Evolutionary conservation across 1,140 invertebrate species (phyloP).

Genomic region (Lanistes nyassanus): DNA sequence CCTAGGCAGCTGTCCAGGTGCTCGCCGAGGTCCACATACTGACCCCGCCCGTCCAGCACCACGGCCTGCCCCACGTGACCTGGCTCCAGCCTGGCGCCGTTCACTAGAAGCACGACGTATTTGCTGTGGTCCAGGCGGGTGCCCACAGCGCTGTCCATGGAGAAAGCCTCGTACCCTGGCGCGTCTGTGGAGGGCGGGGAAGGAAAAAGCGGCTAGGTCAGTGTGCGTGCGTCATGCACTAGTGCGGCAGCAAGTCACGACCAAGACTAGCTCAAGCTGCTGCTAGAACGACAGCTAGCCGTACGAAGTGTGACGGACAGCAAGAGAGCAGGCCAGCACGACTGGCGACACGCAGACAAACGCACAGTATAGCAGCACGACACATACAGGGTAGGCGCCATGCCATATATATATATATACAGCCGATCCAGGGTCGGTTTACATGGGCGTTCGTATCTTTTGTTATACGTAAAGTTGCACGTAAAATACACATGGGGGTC

Average conservation of each 20-base stretch:
- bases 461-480: too few species aligned
- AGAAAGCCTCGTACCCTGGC: constrained; percentile 59
- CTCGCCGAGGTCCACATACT: constrained; percentile 58
- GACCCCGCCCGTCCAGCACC: constrained; percentile 48
- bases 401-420: too few species aligned
- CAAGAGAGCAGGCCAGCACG: too few species aligned
- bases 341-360: too few species aligned
- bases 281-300: not conserved
- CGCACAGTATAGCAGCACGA: too few species aligned
- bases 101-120: constrained; percentile 55
- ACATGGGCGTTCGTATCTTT: too few species aligned
- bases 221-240: constrained; percentile 13
- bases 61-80: constrained; percentile 57
- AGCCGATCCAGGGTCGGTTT: too few species aligned
- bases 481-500: too few species aligned
- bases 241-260: not conserved
- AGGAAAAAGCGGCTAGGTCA: constrained; percentile 25
- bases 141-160: constrained; percentile 52
- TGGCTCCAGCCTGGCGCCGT: constrained; percentile 49
- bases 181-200: constrained; percentile 45
- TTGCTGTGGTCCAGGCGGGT: constrained; percentile 44
- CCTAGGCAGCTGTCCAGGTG: constrained; percentile 58
- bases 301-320: not conserved
- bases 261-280: constrained; percentile 17
- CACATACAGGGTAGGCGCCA: too few species aligned